phyloP scores from a whole-genome alignment of 2,797 vertebrate species.

The Thripadectes ignobilis region DNA sequence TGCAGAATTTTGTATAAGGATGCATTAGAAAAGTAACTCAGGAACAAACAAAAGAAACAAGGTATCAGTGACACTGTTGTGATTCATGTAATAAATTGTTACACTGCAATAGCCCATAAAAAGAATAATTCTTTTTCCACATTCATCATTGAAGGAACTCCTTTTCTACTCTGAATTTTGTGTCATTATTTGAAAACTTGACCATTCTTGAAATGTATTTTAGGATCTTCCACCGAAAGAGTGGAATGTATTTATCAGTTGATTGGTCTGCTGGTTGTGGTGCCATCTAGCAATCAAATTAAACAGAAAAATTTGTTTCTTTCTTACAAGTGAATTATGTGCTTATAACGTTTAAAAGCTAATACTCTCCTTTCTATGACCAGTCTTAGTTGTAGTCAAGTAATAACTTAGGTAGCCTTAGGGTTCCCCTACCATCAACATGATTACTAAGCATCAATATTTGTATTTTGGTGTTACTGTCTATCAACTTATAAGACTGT shows the following conservation, averaged over 20 bases:
- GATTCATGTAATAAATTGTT: background rate
- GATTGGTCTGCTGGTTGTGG: background rate
- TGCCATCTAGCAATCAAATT: background rate
- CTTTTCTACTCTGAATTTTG: background rate
- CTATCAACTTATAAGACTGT: background rate
- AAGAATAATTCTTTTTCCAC: background rate
- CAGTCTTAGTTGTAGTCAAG: background rate
- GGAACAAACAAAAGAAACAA: background rate
- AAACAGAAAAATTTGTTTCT: background rate
- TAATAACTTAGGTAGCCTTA: background rate
- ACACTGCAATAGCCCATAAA: background rate
- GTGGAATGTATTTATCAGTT: background rate
- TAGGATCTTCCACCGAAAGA: background rate
- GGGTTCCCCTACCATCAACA: background rate
- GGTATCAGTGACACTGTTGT: background rate
- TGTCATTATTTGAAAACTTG: background rate
- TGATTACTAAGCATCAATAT: background rate
- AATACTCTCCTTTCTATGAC: background rate
- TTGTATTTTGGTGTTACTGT: background rate
- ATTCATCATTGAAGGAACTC: background rate
- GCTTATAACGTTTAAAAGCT: background rate
- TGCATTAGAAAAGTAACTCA: background rate
- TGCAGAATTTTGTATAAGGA: background rate
- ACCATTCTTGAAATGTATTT: background rate
- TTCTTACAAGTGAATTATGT: background rate